Conservation (phyloP, 2,797 vertebrate species). For the Microchirus variegatus region DNA sequence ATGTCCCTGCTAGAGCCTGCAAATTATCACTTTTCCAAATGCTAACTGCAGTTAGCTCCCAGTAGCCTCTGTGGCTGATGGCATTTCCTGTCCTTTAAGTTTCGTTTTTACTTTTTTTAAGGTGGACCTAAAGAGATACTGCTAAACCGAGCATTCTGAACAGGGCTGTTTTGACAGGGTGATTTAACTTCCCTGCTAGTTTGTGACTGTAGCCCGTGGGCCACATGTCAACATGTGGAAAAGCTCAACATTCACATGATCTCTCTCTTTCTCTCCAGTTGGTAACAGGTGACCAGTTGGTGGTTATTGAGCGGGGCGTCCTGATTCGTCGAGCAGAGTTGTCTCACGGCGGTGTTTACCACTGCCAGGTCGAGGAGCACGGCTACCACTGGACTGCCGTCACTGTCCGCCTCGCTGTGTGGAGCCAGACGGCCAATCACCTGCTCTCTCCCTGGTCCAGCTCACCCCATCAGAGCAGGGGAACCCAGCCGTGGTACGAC, state of each 20-base stretch:
- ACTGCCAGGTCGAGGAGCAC: constrained; percentile 87
- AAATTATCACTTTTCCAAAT: no score
- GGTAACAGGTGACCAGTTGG: constrained; percentile 78
- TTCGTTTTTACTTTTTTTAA: no score
- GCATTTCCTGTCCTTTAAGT: no score
- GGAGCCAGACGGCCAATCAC: constrained; percentile 70
- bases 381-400: constrained; percentile 85
- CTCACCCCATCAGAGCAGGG: constrained; percentile 41
- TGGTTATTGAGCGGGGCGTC: constrained; percentile 83
- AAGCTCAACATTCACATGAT: neutral
- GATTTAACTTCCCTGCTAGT: no score
- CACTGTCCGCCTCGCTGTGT: constrained; percentile 77
- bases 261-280: constrained; percentile 61
- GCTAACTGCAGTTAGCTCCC: no score
- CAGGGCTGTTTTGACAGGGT: no score
- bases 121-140: no score
- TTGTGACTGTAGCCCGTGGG: neutral
- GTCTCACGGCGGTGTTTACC: constrained; percentile 81
- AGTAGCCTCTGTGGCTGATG: no score
- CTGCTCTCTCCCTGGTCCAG: constrained; percentile 51
- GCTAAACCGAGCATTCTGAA: no score
- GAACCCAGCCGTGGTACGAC: constrained; percentile 75
- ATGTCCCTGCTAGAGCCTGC: no score
- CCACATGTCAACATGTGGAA: neutral
- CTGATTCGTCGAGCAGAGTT: constrained; percentile 81